These are phyloP conservation scores for Megathymus violae DNA, from an alignment of 1,140 invertebrate species.

Conservation along the genomic window DNA sequence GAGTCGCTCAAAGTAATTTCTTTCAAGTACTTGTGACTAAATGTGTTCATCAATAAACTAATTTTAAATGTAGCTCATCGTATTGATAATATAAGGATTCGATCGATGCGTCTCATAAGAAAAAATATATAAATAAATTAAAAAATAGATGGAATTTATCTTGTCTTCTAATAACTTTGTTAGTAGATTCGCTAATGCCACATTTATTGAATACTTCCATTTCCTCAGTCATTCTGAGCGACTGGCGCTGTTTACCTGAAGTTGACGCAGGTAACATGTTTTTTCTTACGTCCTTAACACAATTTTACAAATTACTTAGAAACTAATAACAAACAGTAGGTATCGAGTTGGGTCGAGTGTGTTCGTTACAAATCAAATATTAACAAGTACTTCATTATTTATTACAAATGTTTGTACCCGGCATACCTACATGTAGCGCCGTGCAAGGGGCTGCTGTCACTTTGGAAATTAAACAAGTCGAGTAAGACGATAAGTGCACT, in stretches of 20 bases:
- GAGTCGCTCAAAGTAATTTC: background rate
- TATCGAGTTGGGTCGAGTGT: too few species aligned
- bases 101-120: background rate
- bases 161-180: background rate
- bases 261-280: background rate
- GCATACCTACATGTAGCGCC: too few species aligned
- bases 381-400: too few species aligned
- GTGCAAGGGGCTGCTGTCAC: too few species aligned
- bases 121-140: too few species aligned
- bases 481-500: too few species aligned
- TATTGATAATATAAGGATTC: constrained; percentile 1
- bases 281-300: background rate
- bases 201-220: background rate
- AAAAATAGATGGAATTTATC: background rate
- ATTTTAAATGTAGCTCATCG: constrained; percentile 12
- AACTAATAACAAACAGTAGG: constrained; percentile 3
- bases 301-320: background rate
- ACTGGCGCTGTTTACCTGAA: too few species aligned
- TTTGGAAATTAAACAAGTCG: too few species aligned
- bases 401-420: too few species aligned
- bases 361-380: too few species aligned
- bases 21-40: background rate
- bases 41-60: background rate
- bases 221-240: background rate
- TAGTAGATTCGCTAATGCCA: background rate